Conservation (phyloP, 2,797 vertebrate genomes). For the Brotula barbata region DNA sequence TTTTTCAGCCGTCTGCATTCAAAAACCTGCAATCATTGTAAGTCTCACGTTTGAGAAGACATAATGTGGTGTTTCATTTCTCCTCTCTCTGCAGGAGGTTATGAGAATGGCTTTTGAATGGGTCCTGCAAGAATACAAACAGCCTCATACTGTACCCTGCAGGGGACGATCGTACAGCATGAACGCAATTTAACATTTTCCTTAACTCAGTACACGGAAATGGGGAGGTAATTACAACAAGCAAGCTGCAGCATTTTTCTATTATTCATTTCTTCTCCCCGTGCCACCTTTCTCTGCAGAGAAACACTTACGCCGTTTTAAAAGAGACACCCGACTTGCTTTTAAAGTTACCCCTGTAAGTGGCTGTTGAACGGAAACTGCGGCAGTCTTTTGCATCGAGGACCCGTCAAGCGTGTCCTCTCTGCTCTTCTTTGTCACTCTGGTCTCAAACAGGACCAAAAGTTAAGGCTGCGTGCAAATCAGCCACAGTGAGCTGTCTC, state of each 20-base stretch:
- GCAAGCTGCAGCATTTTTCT: conserved; percentile 32
- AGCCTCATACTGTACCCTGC: conserved; percentile 20
- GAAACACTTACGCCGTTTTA: conserved; percentile 40
- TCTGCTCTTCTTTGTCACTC: not conserved
- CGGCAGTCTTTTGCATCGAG: conserved; percentile 6
- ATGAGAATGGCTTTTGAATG: conserved; percentile 28
- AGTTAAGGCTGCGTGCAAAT: conserved; percentile 49
- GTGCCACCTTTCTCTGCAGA: conserved; percentile 25
- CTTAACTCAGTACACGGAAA: conserved; percentile 45
- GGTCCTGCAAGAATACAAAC: conserved; percentile 21
- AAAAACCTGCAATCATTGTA: not conserved
- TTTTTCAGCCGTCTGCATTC: not conserved
- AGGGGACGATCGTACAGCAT: conserved; percentile 36
- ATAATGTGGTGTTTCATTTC: conserved; percentile 26
- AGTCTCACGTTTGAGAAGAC: conserved; percentile 9
- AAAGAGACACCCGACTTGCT: conserved; percentile 22
- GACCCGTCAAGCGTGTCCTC: not conserved
- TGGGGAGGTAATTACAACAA: conserved; percentile 48
- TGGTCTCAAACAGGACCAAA: conserved; percentile 20
- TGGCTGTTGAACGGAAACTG: conserved; percentile 22
- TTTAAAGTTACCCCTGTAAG: conserved; percentile 25
- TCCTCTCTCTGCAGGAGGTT: conserved; percentile 32
- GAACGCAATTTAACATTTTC: conserved; percentile 57
- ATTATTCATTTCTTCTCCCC: conserved; percentile 29
- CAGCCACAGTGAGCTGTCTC: conserved; percentile 25